Conservation (phyloP, 1,140 invertebrate species). For the Melanaphis sacchari region DNA sequence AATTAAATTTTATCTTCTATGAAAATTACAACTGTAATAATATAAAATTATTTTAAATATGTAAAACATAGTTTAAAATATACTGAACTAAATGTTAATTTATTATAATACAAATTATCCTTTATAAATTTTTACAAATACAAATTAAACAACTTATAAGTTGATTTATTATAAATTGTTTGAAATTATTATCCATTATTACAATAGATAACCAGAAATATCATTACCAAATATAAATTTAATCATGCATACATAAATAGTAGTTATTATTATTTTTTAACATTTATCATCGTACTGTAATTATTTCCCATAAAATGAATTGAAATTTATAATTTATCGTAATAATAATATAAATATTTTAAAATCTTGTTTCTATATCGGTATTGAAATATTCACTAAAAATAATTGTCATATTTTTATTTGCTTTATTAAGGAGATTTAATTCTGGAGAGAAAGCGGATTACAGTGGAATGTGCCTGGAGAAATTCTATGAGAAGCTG, state of each 20-base stretch:
- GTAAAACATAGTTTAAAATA: neutral
- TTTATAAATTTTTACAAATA: neutral
- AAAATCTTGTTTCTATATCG: neutral
- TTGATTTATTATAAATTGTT: neutral
- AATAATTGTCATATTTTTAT: neutral
- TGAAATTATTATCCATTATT: neutral
- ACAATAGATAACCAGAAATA: neutral
- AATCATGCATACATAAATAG: neutral
- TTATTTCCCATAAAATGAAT: neutral
- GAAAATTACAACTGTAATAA: neutral
- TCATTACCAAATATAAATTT: neutral
- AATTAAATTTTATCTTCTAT: neutral
- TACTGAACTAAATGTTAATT: neutral
- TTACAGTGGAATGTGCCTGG: slow-evolving; percentile 42
- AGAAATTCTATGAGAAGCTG: slow-evolving; percentile 49
- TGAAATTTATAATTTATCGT: neutral
- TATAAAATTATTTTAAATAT: neutral
- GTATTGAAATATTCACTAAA: neutral
- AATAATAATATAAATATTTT: neutral
- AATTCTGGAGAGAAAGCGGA: slow-evolving; percentile 52
- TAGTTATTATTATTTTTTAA: neutral
- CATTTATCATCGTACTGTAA: neutral
- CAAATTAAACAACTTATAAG: too few relatives aligned
- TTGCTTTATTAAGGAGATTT: slow-evolving; percentile 26
- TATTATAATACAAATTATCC: neutral